These are phyloP conservation scores for Atrina japonica DNA, from an alignment of 2,888 invertebrate species.

Conservation along the genomic window DNA sequence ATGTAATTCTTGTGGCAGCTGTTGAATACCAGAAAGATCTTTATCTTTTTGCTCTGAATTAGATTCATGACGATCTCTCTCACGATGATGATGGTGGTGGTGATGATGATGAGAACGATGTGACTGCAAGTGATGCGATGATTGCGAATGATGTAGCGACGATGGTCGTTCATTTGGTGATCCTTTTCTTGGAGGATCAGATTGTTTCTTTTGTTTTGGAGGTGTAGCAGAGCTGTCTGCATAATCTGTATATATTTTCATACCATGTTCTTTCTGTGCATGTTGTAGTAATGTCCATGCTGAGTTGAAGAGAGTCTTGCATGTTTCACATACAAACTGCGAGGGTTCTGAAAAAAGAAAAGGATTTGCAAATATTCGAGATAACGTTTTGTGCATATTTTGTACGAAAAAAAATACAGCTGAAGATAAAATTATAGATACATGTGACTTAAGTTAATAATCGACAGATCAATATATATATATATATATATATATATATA, in stretches of 20 bases:
- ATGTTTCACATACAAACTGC: slow-evolving; percentile 96
- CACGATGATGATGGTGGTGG: slow-evolving; percentile 32
- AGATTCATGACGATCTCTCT: slow-evolving; percentile 19
- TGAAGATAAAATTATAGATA: too few species aligned
- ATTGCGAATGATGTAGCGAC: slow-evolving; percentile 81
- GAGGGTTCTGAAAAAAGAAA: slow-evolving; percentile 87
- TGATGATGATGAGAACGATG: slow-evolving; percentile 28
- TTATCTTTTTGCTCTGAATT: slow-evolving; percentile 16
- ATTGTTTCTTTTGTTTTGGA: slow-evolving; percentile 18
- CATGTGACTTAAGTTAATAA: too few species aligned
- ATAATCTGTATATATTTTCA: slow-evolving; percentile 89
- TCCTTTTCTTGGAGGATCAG: slow-evolving; percentile 1
- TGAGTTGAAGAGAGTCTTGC: slow-evolving; percentile 94
- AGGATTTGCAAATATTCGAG: too few species aligned
- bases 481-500: too few species aligned
- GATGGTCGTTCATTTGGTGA: slow-evolving; percentile 70
- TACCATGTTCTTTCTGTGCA: slow-evolving; percentile 95
- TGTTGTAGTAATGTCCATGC: slow-evolving; percentile 98
- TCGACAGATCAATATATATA: too few species aligned
- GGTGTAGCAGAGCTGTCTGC: slow-evolving; percentile 80
- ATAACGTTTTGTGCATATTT: too few species aligned
- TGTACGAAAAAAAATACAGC: too few species aligned
- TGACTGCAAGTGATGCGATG: slow-evolving; percentile 17
- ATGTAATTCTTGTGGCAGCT: slow-evolving; percentile 52
- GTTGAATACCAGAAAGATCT: slow-evolving; percentile 28